Conservation (phyloP, 2,113 vertebrate species). For the Prietella phreatophila region DNA sequence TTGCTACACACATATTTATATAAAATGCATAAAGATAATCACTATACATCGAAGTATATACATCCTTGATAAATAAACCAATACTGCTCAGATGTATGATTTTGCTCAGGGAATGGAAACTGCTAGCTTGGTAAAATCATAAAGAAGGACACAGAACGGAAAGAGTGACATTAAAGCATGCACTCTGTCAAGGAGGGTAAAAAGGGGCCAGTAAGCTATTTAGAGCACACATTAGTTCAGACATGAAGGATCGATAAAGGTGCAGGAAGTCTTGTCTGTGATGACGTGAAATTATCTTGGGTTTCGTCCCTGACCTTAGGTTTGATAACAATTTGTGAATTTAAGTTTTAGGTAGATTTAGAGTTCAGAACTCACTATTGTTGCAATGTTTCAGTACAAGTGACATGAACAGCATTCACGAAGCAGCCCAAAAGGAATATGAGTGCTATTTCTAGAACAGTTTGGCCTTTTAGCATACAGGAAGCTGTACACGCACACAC, state of each 20-base stretch:
- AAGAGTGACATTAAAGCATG: constrained; percentile 28
- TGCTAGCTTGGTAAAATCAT: constrained; percentile 20
- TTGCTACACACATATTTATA: constrained; percentile 66
- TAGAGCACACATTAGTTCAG: background rate
- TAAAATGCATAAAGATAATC: constrained; percentile 81
- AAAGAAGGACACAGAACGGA: constrained; percentile 14
- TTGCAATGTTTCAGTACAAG: background rate
- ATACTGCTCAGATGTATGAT: constrained; percentile 75
- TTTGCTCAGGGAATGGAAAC: constrained; percentile 33
- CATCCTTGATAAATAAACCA: constrained; percentile 94
- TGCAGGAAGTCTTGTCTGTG: background rate
- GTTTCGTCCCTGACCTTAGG: too few species aligned
- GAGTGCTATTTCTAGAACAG: constrained; percentile 12
- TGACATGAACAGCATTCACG: background rate
- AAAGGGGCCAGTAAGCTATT: background rate
- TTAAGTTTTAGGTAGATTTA: background rate
- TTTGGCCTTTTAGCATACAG: constrained; percentile 2
- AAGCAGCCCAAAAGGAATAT: background rate
- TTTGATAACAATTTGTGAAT: background rate
- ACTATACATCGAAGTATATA: constrained; percentile 91
- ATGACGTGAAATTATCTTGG: background rate
- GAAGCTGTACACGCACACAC: background rate
- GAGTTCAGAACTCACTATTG: too few species aligned
- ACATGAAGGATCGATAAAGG: background rate
- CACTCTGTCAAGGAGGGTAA: background rate